A percentile compares a stretch with the other conserved stretches of the same genome.
Conservation (phyloP, 1,140 invertebrate genomes). For the Trachymyrmex septentrionalis region DNA sequence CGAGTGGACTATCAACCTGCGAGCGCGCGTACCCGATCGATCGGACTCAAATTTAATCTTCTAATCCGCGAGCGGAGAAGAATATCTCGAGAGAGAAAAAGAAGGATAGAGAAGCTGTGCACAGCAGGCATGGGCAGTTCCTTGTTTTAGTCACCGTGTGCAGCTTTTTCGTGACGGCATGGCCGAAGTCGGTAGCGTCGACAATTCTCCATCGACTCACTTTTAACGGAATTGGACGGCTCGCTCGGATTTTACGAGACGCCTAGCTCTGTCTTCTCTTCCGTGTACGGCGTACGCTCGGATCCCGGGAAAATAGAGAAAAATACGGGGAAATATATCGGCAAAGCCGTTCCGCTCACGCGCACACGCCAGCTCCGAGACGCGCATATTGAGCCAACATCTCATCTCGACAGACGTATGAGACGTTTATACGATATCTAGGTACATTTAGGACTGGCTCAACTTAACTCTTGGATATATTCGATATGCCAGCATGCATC, state of each 20-base stretch:
- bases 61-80: constrained; percentile 13
- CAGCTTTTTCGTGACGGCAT: constrained; percentile 32
- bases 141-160: constrained; percentile 39
- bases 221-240: constrained; percentile 69
- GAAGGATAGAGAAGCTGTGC: not conserved
- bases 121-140: not conserved
- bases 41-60: constrained; percentile 60
- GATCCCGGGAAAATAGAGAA: constrained; percentile 36
- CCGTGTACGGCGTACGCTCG: not conserved
- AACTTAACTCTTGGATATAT: constrained; percentile 36
- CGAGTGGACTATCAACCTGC: constrained; percentile 34
- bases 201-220: constrained; percentile 57
- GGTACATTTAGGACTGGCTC: constrained; percentile 41
- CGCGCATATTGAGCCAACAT: constrained; percentile 28
- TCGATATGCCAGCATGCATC: constrained; percentile 26
- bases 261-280: constrained; percentile 37
- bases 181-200: constrained; percentile 36
- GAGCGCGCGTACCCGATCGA: constrained; percentile 26
- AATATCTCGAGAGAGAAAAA: constrained; percentile 11
- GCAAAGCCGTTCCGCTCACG: constrained; percentile 32
- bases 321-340: constrained; percentile 51
- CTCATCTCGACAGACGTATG: constrained; percentile 38
- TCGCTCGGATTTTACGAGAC: constrained; percentile 62
- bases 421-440: constrained; percentile 70
- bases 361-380: not conserved